Conservation (phyloP, 2,113 vertebrate genomes). For the Syngnathoides biaculeatus region DNA sequence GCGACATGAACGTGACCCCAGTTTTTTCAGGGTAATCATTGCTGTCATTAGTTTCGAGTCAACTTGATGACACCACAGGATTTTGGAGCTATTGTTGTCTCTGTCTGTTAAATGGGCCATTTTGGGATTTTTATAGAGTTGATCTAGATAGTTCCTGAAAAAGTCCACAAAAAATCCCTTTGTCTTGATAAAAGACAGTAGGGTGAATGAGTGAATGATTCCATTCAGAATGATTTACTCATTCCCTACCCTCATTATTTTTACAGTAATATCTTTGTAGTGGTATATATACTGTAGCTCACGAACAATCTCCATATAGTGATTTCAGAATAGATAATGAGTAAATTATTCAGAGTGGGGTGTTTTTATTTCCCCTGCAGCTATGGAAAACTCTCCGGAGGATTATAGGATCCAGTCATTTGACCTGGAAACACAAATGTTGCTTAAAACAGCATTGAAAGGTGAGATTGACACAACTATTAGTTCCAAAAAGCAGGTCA, state of each 20-base stretch:
- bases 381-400: conserved; percentile 84
- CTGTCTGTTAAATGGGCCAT: conserved; percentile 3
- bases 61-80: conserved; percentile 54
- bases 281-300: not conserved
- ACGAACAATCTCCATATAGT: not conserved
- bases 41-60: conserved; percentile 27
- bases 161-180: not conserved
- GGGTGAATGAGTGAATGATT: no score
- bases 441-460: conserved; percentile 95
- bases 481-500: no score
- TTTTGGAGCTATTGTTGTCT: conserved; percentile 44
- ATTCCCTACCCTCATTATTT: no score
- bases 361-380: conserved; percentile 4
- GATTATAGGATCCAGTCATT: conserved; percentile 94
- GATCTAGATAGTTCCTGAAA: not conserved
- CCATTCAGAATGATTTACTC: no score
- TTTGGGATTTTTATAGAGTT: not conserved
- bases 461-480: conserved; percentile 68
- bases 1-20: conserved; percentile 11
- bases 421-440: conserved; percentile 84
- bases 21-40: conserved; percentile 35
- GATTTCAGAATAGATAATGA: not conserved
- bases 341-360: not conserved
- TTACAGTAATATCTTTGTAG: not conserved
- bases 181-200: no score